A percentile compares a stretch with the other conserved stretches of the same genome.
Evolutionary conservation across 2,113 vertebrate species (phyloP).

Genomic region (Reinhardtius hippoglossoides): DNA sequence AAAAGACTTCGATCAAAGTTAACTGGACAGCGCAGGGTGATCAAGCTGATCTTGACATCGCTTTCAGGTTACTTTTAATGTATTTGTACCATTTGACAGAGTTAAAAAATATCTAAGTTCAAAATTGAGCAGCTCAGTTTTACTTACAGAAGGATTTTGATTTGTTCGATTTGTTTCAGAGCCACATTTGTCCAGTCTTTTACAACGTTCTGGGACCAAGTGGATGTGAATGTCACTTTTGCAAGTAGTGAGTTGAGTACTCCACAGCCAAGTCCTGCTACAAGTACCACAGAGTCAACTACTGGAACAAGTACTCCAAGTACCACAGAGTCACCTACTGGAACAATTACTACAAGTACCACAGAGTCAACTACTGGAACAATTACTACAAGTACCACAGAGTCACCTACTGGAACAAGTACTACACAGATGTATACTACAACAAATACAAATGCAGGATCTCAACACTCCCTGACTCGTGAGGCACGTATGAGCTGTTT

Average conservation of each 20-base stretch:
- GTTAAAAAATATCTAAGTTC: background rate
- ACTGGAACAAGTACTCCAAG: background rate
- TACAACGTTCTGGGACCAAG: fast-evolving
- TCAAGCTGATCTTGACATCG: background rate
- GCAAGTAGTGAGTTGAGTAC: background rate
- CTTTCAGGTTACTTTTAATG: constrained; percentile 42
- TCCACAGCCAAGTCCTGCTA: background rate
- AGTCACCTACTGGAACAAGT: background rate
- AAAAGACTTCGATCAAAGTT: fast-evolving
- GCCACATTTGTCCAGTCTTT: background rate
- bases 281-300: background rate
- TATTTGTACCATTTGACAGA: background rate
- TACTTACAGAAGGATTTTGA: no score
- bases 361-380: background rate
- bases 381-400: background rate
- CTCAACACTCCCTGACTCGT: background rate
- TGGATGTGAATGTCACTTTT: background rate
- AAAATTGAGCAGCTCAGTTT: background rate
- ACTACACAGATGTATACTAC: background rate
- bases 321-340: background rate
- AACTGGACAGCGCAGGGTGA: constrained; percentile 38
- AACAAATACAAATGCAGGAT: no score
- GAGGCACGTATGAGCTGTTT: background rate
- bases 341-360: background rate
- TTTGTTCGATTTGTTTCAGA: constrained; percentile 37